Percentiles rank a stretch among this genome's conserved stretches.
These are phyloP conservation scores for Colletes gigas DNA, from an alignment of 1,140 invertebrate species.

Conservation along the genomic window DNA sequence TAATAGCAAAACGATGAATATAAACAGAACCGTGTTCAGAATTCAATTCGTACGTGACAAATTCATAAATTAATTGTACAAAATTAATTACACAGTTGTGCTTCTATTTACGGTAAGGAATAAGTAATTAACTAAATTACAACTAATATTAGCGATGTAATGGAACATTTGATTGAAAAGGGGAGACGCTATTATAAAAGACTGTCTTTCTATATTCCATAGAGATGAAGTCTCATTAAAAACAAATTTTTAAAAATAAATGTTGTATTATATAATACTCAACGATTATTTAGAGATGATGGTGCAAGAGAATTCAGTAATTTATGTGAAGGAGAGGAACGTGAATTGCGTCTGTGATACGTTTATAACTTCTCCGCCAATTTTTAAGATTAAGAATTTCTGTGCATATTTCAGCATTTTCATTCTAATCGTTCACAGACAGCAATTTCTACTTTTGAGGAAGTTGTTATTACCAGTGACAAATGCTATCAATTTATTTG, in stretches of 20 bases:
- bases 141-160: constrained; percentile 18
- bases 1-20: not conserved
- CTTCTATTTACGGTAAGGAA: not conserved
- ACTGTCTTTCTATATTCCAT: not conserved
- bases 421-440: not conserved
- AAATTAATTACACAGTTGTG: too few species aligned
- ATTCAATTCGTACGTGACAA: not conserved
- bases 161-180: constrained; percentile 21
- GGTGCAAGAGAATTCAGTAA: not conserved
- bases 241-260: too few species aligned
- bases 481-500: not conserved
- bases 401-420: not conserved
- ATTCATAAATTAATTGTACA: too few species aligned
- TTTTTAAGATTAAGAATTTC: not conserved
- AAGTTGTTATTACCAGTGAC: not conserved
- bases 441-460: not conserved
- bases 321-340: too few species aligned
- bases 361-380: too few species aligned
- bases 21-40: too few species aligned
- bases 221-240: not conserved
- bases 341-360: too few species aligned
- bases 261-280: too few species aligned
- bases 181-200: not conserved
- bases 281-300: not conserved
- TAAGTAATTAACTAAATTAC: constrained; percentile 26